These are phyloP conservation scores for Sclerodermus sp. DNA, from an alignment of 2,888 invertebrate genomes.

Conservation along the genomic window DNA sequence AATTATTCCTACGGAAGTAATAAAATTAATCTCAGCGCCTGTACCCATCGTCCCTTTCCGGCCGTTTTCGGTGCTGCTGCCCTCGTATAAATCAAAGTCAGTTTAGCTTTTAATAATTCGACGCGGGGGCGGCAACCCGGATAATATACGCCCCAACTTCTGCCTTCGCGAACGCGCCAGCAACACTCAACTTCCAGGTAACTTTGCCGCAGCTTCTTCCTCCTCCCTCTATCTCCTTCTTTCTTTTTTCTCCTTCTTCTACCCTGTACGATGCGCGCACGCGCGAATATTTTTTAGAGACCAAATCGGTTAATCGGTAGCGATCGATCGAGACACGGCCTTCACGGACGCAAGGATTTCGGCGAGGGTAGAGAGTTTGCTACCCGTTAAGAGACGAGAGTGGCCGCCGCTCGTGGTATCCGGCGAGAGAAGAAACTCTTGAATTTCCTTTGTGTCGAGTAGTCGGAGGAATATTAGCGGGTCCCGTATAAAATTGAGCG, in stretches of 20 bases:
- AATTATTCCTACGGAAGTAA: conserved; percentile 56
- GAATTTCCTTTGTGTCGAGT: no score
- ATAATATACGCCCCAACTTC: conserved; percentile 44
- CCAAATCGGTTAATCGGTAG: no score
- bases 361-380: no score
- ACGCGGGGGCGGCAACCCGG: conserved; percentile 28
- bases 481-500: neutral
- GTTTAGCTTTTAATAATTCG: conserved; percentile 56
- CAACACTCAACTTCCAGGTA: neutral
- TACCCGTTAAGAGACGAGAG: no score
- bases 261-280: no score
- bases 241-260: no score
- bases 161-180: conserved; percentile 27
- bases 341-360: no score
- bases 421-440: no score
- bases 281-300: no score
- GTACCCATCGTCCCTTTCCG: conserved; percentile 22
- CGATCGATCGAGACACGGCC: no score
- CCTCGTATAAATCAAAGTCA: conserved; percentile 56
- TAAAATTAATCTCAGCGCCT: conserved; percentile 54
- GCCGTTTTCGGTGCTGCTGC: conserved; percentile 28
- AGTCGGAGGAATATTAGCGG: no score
- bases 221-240: neutral
- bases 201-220: neutral
- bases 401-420: no score